A percentile compares a stretch with the other conserved stretches of the same genome.
Evolutionary conservation across 1,140 invertebrate species (phyloP).

Genomic region (Daktulosphaira vitifoliae): DNA sequence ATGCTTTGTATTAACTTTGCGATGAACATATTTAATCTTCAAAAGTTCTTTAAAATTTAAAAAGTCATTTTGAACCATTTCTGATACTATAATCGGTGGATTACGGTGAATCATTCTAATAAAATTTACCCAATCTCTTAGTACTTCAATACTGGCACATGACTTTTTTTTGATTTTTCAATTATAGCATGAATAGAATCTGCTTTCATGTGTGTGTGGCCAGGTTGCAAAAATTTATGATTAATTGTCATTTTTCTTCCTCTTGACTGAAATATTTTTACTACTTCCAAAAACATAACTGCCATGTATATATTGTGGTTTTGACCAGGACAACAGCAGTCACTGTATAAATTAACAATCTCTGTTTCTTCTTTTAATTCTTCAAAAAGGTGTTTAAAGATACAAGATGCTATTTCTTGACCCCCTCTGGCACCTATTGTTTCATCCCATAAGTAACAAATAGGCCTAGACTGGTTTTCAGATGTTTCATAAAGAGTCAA

Average conservation of each 20-base stretch:
- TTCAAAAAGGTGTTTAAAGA: not conserved
- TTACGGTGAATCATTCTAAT: no score
- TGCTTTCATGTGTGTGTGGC: slow-evolving; percentile 4
- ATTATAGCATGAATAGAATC: slow-evolving; percentile 11
- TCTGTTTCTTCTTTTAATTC: slow-evolving; percentile 7
- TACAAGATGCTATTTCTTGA: slow-evolving; percentile 2
- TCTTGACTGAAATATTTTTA: not conserved
- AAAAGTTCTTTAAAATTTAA: not conserved
- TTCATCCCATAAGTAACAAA: no score
- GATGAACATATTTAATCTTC: not conserved
- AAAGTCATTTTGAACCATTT: not conserved
- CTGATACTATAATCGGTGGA: not conserved
- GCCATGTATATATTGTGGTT: slow-evolving; percentile 22
- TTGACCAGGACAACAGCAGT: slow-evolving; percentile 27
- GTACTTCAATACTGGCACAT: not conserved
- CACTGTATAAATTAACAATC: slow-evolving; percentile 16
- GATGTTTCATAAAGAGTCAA: slow-evolving; percentile 41
- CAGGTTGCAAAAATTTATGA: slow-evolving; percentile 19
- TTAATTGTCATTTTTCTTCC: slow-evolving; percentile 9
- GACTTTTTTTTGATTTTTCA: slow-evolving; percentile 4
- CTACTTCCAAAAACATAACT: slow-evolving; percentile 9
- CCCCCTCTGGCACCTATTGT: not conserved
- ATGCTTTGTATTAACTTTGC: not conserved
- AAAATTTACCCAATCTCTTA: not conserved
- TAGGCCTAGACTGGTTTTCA: not conserved